Percentiles rank a stretch among this genome's conserved stretches.
phyloP scores from a whole-genome alignment of 2,888 invertebrate genomes.

The Harpagoxenus sublaevis region DNA sequence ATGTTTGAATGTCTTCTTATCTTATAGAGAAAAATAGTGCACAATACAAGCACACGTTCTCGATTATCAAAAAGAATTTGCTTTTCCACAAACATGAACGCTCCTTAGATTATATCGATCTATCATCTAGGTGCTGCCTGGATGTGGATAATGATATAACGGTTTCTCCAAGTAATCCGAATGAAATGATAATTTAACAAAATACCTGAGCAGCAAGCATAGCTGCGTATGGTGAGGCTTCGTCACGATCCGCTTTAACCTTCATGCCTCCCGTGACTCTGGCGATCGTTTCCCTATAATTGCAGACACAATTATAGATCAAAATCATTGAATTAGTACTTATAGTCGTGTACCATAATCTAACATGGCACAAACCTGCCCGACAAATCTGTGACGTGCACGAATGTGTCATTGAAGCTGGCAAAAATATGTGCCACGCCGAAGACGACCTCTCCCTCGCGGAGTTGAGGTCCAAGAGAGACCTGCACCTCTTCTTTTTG shows the following conservation, averaged over 20 bases:
- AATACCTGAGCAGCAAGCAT: conserved; percentile 99
- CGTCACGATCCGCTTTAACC: conserved; percentile 99
- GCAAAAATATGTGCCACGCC: conserved; percentile 99
- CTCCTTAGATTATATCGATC: conserved; percentile 69
- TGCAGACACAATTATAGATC: not conserved
- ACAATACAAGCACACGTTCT: conserved; percentile 41
- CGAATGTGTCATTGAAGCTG: conserved; percentile 99
- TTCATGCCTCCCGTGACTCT: conserved; percentile 99
- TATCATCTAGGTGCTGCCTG: conserved; percentile 79
- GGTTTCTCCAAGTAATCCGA: not conserved
- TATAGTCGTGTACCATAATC: not conserved
- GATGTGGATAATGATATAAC: conserved; percentile 71
- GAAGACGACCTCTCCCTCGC: conserved; percentile 99
- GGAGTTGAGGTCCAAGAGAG: conserved; percentile 97
- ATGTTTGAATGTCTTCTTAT: conserved; percentile 51
- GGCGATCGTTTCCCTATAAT: conserved; percentile 93
- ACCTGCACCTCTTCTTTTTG: conserved; percentile 99
- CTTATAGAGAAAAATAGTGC: conserved; percentile 33
- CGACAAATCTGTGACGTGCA: conserved; percentile 99
- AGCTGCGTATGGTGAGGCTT: conserved; percentile 99
- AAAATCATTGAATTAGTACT: not conserved
- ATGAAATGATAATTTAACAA: conserved; percentile 42
- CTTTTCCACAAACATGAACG: conserved; percentile 82
- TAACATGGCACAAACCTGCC: conserved; percentile 89
- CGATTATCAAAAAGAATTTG: conserved; percentile 71